Evolutionary conservation across 2,113 vertebrate species (phyloP).

Genomic region (Tricholaema leucomelas): DNA sequence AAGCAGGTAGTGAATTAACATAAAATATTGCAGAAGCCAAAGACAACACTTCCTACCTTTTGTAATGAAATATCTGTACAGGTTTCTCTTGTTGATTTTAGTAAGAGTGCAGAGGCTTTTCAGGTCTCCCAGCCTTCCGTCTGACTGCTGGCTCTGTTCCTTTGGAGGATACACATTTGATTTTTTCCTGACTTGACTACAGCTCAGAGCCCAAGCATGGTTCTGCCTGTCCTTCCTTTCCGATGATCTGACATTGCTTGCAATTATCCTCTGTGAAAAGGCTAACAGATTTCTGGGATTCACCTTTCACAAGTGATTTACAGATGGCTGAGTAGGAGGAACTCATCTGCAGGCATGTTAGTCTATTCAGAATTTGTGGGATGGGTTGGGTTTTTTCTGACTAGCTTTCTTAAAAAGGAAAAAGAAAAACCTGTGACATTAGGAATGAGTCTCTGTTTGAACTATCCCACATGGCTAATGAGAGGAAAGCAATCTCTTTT

Average conservation of each 20-base stretch:
- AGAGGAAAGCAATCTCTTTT: slow-evolving; percentile 20
- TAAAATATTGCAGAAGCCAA: neutral
- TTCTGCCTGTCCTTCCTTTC: neutral
- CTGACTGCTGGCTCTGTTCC: neutral
- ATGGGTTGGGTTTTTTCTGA: neutral
- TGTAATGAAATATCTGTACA: neutral
- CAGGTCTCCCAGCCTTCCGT: neutral
- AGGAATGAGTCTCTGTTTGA: slow-evolving; percentile 12
- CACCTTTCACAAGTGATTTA: neutral
- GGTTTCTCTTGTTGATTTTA: neutral
- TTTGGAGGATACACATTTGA: neutral
- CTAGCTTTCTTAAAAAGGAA: neutral
- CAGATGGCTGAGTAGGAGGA: neutral
- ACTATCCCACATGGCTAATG: neutral
- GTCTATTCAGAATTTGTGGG: neutral
- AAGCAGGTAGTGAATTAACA: neutral
- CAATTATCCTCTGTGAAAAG: neutral
- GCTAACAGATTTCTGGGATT: neutral
- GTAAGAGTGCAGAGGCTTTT: neutral
- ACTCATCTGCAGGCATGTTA: neutral
- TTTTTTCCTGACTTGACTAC: neutral
- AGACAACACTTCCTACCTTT: neutral
- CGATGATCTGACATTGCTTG: neutral
- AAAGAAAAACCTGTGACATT: neutral
- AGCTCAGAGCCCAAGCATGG: neutral